Evolutionary conservation across 2,888 invertebrate species (phyloP).

Genomic region (Eristalis arbustorum): DNA sequence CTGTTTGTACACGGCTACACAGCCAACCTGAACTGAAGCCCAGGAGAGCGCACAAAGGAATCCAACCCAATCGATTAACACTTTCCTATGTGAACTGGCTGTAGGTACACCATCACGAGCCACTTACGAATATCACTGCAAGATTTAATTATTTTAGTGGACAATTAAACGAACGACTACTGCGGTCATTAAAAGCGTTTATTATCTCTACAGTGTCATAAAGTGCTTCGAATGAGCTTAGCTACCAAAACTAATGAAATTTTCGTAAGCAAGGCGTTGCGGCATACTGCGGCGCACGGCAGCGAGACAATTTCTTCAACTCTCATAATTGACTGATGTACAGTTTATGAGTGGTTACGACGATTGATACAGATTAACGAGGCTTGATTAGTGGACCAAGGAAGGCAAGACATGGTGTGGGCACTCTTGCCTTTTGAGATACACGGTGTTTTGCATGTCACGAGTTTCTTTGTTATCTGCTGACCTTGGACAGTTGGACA

Average conservation of each 20-base stretch:
- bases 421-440: background rate
- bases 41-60: background rate
- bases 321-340: background rate
- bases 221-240: background rate
- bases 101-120: background rate
- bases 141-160: background rate
- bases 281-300: background rate
- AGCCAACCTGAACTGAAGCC: background rate
- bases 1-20: background rate
- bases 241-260: background rate
- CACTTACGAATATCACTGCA: background rate
- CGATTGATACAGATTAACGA: background rate
- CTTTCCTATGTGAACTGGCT: background rate
- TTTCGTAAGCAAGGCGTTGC: background rate
- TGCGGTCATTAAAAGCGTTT: conserved; percentile 1
- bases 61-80: background rate
- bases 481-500: background rate
- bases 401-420: background rate
- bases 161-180: background rate
- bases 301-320: background rate
- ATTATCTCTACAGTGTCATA: background rate
- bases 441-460: background rate
- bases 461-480: background rate
- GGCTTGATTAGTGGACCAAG: background rate
- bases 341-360: background rate